Percentiles rank a stretch among this genome's conserved stretches.
These are phyloP conservation scores for Antheraea pernyi DNA, from an alignment of 1,140 invertebrate species.

Conservation along the genomic window DNA sequence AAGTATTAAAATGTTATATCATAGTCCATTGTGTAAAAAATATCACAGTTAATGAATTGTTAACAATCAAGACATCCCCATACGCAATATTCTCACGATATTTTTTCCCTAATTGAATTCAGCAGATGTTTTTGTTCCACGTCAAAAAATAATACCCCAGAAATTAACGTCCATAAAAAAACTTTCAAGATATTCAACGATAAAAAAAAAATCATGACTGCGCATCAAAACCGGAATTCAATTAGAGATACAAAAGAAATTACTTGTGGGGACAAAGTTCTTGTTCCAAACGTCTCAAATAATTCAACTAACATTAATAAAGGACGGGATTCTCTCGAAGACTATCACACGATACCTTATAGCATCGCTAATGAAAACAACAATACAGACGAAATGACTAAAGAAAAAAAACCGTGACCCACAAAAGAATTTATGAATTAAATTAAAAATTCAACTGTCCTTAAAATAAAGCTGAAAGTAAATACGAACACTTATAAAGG, in stretches of 20 bases:
- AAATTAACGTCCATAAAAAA: slow-evolving; percentile 15
- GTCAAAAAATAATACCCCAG: slow-evolving; percentile 53
- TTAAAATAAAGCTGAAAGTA: slow-evolving; percentile 73
- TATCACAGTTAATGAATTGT: slow-evolving; percentile 6
- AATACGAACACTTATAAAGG: slow-evolving; percentile 41
- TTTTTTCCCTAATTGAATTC: slow-evolving; percentile 63
- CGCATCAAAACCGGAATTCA: slow-evolving; percentile 74
- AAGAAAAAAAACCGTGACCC: slow-evolving; percentile 67
- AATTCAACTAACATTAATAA: slow-evolving; percentile 52
- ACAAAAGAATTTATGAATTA: slow-evolving; percentile 55
- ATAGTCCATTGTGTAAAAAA: not conserved
- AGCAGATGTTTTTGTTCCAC: slow-evolving; percentile 66
- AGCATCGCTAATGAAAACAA: slow-evolving; percentile 67
- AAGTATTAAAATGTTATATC: too few relatives aligned
- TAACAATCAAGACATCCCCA: not conserved
- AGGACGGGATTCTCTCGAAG: slow-evolving; percentile 18
- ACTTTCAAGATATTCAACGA: slow-evolving; percentile 40
- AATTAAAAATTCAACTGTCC: slow-evolving; percentile 67
- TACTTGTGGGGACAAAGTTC: slow-evolving; percentile 46
- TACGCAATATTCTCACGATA: slow-evolving; percentile 59
- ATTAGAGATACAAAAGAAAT: slow-evolving; percentile 72
- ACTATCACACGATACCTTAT: slow-evolving; percentile 60
- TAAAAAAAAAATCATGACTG: slow-evolving; percentile 69
- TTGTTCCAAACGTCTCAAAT: slow-evolving; percentile 57
- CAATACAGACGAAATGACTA: slow-evolving; percentile 45